Conservation (phyloP, 2,888 invertebrate genomes). For the Lucinisca nassula region DNA sequence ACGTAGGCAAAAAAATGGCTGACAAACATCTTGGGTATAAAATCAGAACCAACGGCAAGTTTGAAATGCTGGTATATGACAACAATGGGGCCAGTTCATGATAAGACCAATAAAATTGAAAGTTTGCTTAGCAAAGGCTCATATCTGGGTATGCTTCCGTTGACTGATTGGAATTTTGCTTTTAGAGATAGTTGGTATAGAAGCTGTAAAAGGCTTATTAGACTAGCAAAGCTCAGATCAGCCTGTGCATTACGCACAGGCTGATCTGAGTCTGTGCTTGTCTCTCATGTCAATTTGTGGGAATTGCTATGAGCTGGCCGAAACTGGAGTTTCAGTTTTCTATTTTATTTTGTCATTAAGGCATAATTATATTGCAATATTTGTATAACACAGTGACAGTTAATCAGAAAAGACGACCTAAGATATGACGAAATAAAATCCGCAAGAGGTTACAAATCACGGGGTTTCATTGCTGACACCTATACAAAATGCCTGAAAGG, state of each 20-base stretch:
- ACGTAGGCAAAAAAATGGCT: neutral
- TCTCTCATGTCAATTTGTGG: too few species aligned
- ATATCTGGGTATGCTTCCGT: too few species aligned
- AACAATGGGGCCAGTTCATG: too few species aligned
- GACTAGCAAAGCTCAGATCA: too few species aligned
- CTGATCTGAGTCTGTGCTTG: too few species aligned
- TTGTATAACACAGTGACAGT: neutral
- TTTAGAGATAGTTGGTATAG: too few species aligned
- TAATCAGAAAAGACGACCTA: neutral
- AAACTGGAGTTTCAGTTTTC: slow-evolving; percentile 19
- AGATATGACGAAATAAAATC: neutral
- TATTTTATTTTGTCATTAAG: slow-evolving; percentile 7
- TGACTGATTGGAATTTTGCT: too few species aligned
- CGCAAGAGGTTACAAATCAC: slow-evolving; percentile 10
- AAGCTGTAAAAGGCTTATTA: too few species aligned
- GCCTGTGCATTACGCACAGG: too few species aligned
- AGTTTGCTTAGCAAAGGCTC: too few species aligned
- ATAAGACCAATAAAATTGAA: too few species aligned
- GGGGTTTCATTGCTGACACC: neutral
- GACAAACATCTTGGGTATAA: neutral
- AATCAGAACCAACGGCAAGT: neutral
- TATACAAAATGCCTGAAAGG: neutral
- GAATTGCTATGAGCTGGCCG: too few species aligned
- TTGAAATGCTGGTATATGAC: neutral
- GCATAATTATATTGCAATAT: slow-evolving; percentile 9